These are phyloP conservation scores for Lasiurus borealis DNA, from an alignment of 2,113 vertebrate species.

Conservation along the genomic window DNA sequence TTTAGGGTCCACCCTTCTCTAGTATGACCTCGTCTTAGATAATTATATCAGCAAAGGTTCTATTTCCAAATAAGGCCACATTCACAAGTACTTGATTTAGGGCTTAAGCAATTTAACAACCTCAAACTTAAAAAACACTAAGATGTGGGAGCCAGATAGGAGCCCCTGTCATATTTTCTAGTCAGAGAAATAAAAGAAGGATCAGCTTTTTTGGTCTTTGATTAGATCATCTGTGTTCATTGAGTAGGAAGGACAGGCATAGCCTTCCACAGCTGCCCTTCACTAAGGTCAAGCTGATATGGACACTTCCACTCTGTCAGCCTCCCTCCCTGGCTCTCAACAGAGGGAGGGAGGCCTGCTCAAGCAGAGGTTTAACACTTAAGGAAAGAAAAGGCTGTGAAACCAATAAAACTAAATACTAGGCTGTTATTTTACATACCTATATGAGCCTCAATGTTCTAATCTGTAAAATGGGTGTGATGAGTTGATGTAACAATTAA, in stretches of 20 bases:
- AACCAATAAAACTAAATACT: background rate
- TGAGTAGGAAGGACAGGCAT: background rate
- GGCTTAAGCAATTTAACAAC: slow-evolving; percentile 6
- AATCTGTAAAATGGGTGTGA: background rate
- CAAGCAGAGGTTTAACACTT: background rate
- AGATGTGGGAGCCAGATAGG: background rate
- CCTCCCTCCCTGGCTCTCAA: background rate
- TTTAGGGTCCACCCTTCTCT: background rate
- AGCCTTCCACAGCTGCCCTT: background rate
- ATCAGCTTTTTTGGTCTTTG: background rate
- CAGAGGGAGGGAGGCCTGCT: background rate
- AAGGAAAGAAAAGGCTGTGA: background rate
- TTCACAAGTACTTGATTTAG: background rate
- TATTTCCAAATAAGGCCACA: background rate
- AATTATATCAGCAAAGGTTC: background rate
- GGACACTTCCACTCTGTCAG: background rate
- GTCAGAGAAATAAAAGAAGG: background rate
- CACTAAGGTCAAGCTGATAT: background rate
- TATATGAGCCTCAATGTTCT: background rate
- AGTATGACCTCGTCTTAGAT: background rate
- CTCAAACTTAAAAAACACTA: background rate
- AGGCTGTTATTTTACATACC: background rate
- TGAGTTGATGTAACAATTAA: background rate
- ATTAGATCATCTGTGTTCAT: background rate
- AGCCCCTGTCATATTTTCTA: background rate